These are phyloP conservation scores for Caerostris darwini DNA, from an alignment of 1,140 invertebrate genomes.

Conservation along the genomic window DNA sequence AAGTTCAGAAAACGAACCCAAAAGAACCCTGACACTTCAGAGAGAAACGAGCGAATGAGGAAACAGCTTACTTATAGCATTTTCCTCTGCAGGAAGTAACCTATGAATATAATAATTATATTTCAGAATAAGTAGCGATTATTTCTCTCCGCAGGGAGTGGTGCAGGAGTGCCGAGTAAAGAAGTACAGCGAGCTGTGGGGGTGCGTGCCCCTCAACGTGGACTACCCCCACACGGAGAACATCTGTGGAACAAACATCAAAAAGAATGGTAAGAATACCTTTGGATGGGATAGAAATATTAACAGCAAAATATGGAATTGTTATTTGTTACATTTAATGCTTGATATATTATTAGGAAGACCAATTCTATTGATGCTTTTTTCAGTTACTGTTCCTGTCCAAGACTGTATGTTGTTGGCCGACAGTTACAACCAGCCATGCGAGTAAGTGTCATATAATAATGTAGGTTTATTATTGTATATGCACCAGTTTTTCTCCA, in stretches of 20 bases:
- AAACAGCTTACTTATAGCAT: too few relatives aligned
- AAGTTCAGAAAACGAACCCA: too few relatives aligned
- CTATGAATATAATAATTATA: too few relatives aligned
- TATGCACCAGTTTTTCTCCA: too few relatives aligned
- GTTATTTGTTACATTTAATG: not conserved
- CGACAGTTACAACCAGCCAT: conserved; percentile 26
- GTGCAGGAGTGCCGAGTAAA: not conserved
- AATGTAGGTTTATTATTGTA: too few relatives aligned
- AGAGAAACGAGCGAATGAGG: too few relatives aligned
- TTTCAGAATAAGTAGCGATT: too few relatives aligned
- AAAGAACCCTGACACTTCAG: too few relatives aligned
- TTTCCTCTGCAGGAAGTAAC: too few relatives aligned
- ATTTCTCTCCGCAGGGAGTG: not conserved
- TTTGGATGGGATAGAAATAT: not conserved
- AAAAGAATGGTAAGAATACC: not conserved
- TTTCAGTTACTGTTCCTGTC: not conserved
- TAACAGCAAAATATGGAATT: not conserved
- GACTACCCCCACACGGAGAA: conserved; percentile 2
- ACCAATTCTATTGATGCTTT: not conserved
- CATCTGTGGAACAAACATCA: not conserved
- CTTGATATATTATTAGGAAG: not conserved
- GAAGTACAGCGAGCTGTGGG: not conserved
- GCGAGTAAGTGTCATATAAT: not conserved
- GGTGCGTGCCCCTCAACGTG: not conserved
- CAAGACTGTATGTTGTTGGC: not conserved